Evolutionary conservation across 1,140 invertebrate genomes (phyloP).

Genomic region (Tetramorium parvispinum): DNA sequence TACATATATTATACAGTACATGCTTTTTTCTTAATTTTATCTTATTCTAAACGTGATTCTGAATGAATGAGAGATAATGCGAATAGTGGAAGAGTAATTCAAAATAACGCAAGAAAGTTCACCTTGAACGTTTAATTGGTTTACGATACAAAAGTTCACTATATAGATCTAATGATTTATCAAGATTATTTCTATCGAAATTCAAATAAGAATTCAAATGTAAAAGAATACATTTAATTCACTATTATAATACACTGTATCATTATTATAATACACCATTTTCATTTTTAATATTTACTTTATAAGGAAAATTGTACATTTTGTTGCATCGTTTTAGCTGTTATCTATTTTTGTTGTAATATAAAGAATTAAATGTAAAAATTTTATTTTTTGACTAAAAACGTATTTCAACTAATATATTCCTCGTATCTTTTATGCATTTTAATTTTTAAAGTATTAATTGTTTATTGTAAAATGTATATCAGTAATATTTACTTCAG

Average conservation of each 20-base stretch:
- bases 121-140: neutral
- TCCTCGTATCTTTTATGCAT: neutral
- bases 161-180: neutral
- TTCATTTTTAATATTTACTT: neutral
- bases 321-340: constrained; percentile 29
- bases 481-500: constrained; percentile 30
- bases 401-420: constrained; percentile 1
- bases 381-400: constrained; percentile 8
- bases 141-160: neutral
- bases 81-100: too few species aligned
- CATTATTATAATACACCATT: too few species aligned
- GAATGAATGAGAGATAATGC: too few species aligned
- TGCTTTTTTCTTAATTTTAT: neutral
- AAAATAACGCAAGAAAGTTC: neutral
- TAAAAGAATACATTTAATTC: neutral
- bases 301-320: constrained; percentile 31
- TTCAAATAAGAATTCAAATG: neutral
- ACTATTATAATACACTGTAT: too few species aligned
- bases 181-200: neutral
- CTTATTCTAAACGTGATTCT: neutral
- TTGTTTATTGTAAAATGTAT: constrained; percentile 13
- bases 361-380: neutral
- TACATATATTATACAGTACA: neutral
- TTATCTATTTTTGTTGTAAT: constrained; percentile 40
- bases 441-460: neutral